phyloP scores from a whole-genome alignment of 1,140 invertebrate genomes.

The Yoshiicerus persimilis region DNA sequence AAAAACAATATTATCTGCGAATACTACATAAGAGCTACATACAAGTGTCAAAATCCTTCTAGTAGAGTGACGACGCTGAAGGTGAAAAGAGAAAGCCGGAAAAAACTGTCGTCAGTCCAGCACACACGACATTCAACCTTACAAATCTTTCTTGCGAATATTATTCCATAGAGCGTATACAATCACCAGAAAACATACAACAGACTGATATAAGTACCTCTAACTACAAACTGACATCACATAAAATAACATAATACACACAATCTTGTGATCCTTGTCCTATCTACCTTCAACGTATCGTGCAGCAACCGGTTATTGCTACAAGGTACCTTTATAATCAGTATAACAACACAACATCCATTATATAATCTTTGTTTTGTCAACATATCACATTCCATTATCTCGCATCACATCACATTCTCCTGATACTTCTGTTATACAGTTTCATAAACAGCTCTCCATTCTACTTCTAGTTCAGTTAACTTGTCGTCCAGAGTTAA shows the following conservation, averaged over 20 bases:
- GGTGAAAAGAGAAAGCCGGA: not conserved
- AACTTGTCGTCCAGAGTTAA: not conserved
- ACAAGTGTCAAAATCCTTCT: not conserved
- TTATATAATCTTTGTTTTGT: not conserved
- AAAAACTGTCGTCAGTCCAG: not conserved
- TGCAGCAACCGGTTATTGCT: not conserved
- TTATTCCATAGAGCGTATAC: not conserved
- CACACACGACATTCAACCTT: not conserved
- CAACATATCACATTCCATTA: not conserved
- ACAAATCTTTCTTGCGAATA: not conserved
- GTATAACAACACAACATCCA: too few species aligned
- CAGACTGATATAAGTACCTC: not conserved
- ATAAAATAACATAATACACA: not conserved
- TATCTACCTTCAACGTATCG: not conserved
- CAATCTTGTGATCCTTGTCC: not conserved
- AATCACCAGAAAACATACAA: not conserved
- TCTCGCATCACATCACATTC: not conserved
- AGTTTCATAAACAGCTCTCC: not conserved
- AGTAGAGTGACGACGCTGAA: constrained; percentile 6
- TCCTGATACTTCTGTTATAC: not conserved
- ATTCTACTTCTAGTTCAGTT: not conserved
- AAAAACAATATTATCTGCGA: not conserved
- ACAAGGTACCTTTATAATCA: not conserved
- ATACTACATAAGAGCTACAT: not conserved
- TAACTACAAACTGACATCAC: not conserved